Conservation (phyloP, 2,797 vertebrate genomes). For the Peromyscus aztecus region DNA sequence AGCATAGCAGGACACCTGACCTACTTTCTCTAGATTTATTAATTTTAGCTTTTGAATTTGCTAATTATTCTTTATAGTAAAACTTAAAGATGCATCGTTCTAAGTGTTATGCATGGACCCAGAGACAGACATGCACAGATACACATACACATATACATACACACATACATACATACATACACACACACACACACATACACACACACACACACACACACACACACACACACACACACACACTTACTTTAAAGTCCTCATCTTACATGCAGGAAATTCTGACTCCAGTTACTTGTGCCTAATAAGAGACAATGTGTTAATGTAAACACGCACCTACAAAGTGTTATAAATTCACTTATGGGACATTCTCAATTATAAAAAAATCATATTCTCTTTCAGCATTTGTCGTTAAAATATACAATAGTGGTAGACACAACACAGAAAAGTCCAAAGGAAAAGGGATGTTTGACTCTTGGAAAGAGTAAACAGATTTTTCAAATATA, state of each 20-base stretch:
- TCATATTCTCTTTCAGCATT: constrained; percentile 56
- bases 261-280: constrained; percentile 20
- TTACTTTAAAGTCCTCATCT: neutral
- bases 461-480: constrained; percentile 69
- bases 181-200: neutral
- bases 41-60: neutral
- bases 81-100: neutral
- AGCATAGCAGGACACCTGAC: neutral
- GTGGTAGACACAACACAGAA: constrained; percentile 63
- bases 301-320: constrained; percentile 42
- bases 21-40: neutral
- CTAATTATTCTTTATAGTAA: neutral
- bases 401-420: constrained; percentile 58
- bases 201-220: neutral
- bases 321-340: constrained; percentile 57
- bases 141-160: no score
- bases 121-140: neutral
- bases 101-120: neutral
- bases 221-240: neutral
- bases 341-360: neutral
- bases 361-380: constrained; percentile 62
- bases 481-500: constrained; percentile 77
- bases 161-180: no score
- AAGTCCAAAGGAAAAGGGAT: constrained; percentile 58
- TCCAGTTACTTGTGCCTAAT: neutral